Evolutionary conservation across 1,140 invertebrate species (phyloP), one percentile per base, ranked within the genome.

Genomic region (Hyles euphorbiae): DNA sequence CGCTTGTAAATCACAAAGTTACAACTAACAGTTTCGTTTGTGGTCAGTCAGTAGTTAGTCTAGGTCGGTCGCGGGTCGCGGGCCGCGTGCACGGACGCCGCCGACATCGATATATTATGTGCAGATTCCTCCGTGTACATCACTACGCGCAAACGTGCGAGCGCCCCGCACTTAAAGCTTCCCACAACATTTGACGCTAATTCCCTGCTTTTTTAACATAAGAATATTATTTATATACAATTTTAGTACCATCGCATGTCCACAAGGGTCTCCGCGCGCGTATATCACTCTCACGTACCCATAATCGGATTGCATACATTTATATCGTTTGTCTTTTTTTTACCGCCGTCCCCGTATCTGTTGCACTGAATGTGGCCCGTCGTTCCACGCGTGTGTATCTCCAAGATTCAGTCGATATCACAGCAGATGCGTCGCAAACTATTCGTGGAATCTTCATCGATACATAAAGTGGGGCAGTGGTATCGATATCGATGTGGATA

Each of bases 151-250:
- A 5, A 45, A 5, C 44, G n/a, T 53, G 55, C 44, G 61, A 43
- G 34, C 43, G 56, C 62, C 60, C 52, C 62, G 61, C 61, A 63
- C 56, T 70, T 72, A 75, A 75, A 75, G 70, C 72, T 72, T 70
- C 48, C 62, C 70, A 72, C 65, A 70, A 70, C 67, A 63, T 58
- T 32, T 59, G 51, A 59, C 59, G 61, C 56, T 57, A 63, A 10
- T 48, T 71, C 66, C 65, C 66, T 67, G 66, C 60, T 58, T 65
- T 58, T 22, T 58, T 55, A 63, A 68, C 63, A 57, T 63, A 61
- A 71, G 57, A 62, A n/a, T 7, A 44, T 58, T 57, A 61, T 32
- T 61, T 45, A 53, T 58, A 58, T 55, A 61, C 59, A 61, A 58
- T 59, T 46, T 58, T 59, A 53, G 58, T 57, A 51, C 36, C 36